A percentile compares a stretch with the other conserved stretches of the same genome.
These are phyloP conservation scores for Paraplagusia blochii DNA, from an alignment of 2,113 vertebrate species.

Conservation along the genomic window DNA sequence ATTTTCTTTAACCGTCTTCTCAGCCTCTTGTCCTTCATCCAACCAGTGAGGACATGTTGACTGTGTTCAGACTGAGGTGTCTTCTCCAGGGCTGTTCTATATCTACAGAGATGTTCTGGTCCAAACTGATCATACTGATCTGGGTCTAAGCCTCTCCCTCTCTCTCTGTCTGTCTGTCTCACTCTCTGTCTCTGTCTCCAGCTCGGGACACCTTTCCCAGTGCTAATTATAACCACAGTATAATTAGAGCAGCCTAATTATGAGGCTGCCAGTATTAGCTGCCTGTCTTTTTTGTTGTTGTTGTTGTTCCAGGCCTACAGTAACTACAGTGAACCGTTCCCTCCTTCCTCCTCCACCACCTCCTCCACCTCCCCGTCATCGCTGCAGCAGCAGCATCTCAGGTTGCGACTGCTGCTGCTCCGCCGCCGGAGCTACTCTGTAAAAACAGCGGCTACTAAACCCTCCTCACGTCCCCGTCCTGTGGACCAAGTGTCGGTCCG, in stretches of 20 bases:
- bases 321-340: slow-evolving; percentile 49
- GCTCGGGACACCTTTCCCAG: neutral
- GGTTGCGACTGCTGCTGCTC: slow-evolving; percentile 28
- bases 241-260: slow-evolving; percentile 28
- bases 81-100: neutral
- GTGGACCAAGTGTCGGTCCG: neutral
- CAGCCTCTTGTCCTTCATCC: too few species aligned
- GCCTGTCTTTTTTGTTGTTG: slow-evolving; percentile 14
- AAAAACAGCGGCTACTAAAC: slow-evolving; percentile 22
- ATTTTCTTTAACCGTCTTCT: too few species aligned
- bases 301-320: slow-evolving; percentile 46
- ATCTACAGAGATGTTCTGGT: neutral
- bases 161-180: too few species aligned
- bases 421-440: neutral
- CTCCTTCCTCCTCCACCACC: slow-evolving; percentile 9
- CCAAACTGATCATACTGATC: neutral
- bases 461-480: neutral
- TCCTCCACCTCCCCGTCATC: slow-evolving; percentile 9
- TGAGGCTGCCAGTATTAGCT: slow-evolving; percentile 1
- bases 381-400: slow-evolving; percentile 67
- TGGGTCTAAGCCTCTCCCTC: neutral
- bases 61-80: too few species aligned
- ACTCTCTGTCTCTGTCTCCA: too few species aligned
- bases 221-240: slow-evolving; percentile 21
- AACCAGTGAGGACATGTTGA: too few species aligned